Conservation (phyloP, 2,113 vertebrate species). For the Phycodurus eques region DNA sequence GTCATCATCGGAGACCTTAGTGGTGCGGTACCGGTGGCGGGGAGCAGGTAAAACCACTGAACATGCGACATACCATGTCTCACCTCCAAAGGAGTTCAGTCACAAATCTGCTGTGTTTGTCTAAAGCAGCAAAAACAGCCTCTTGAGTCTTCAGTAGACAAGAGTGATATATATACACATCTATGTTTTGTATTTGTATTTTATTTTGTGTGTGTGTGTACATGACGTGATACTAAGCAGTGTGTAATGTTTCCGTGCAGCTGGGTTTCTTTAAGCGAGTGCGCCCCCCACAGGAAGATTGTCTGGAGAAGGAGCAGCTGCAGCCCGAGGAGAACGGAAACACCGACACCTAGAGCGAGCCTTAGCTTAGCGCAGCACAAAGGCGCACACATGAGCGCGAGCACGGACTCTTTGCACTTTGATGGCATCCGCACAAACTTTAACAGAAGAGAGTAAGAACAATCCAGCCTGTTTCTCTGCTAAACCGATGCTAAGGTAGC, state of each 20-base stretch:
- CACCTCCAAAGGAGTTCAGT: too few relatives aligned
- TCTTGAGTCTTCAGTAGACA: too few relatives aligned
- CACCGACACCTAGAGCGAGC: conserved; percentile 77
- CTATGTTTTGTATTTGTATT: too few relatives aligned
- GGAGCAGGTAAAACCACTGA: too few relatives aligned
- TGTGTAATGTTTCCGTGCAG: conserved; percentile 54
- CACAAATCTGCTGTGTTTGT: too few relatives aligned
- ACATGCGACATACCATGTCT: too few relatives aligned
- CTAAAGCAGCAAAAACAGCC: too few relatives aligned
- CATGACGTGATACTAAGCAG: too few relatives aligned
- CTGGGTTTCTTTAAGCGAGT: conserved; percentile 97
- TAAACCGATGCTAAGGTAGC: neutral
- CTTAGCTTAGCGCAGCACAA: neutral
- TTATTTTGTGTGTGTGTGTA: too few relatives aligned
- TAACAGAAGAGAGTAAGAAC: neutral
- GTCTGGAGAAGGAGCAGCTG: conserved; percentile 89
- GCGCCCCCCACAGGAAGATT: conserved; percentile 91
- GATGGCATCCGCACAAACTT: neutral
- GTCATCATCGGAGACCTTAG: too few relatives aligned
- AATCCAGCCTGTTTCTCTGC: neutral
- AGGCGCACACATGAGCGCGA: neutral
- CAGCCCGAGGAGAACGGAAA: conserved; percentile 93
- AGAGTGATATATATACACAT: too few relatives aligned
- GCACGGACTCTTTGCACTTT: neutral
- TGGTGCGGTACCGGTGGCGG: too few relatives aligned